phyloP scores from a whole-genome alignment of 2,797 vertebrate species.

The Siniperca scherzeri region DNA sequence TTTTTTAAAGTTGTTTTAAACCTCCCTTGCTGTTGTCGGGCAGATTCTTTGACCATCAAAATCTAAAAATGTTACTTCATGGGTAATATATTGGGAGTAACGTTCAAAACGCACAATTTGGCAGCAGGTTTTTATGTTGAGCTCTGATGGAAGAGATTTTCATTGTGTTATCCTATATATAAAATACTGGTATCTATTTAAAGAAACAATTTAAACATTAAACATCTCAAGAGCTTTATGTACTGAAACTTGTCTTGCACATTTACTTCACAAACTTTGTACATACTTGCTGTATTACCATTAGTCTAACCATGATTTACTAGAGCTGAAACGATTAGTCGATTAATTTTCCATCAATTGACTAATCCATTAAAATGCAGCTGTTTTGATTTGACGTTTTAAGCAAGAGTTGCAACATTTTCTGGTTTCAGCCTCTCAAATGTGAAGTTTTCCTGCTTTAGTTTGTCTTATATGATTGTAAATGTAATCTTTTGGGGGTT shows the following conservation, averaged over 20 bases:
- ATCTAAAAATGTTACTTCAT: constrained; percentile 15
- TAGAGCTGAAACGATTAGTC: not conserved
- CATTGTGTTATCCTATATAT: constrained; percentile 74
- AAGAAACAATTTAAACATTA: constrained; percentile 85
- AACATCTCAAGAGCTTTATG: constrained; percentile 62
- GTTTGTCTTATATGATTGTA: not conserved
- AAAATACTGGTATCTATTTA: constrained; percentile 89
- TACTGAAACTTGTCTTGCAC: constrained; percentile 27
- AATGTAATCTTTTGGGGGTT: not conserved
- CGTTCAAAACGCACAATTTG: constrained; percentile 56
- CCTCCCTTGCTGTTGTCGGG: not conserved
- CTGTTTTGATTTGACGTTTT: not conserved
- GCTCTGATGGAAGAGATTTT: constrained; percentile 30
- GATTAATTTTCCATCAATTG: not conserved
- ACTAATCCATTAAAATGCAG: not conserved
- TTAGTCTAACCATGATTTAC: not conserved
- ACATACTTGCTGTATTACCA: not conserved
- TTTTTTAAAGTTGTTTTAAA: constrained; percentile 1
- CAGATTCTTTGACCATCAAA: constrained; percentile 9
- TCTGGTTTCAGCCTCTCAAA: not conserved
- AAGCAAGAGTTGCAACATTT: too few species aligned
- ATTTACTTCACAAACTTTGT: constrained; percentile 9
- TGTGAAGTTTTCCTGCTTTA: not conserved
- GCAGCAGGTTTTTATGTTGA: constrained; percentile 52
- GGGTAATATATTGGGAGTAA: constrained; percentile 22